These are phyloP conservation scores for Galeruca laticollis DNA, from an alignment of 2,888 invertebrate species.

Conservation along the genomic window DNA sequence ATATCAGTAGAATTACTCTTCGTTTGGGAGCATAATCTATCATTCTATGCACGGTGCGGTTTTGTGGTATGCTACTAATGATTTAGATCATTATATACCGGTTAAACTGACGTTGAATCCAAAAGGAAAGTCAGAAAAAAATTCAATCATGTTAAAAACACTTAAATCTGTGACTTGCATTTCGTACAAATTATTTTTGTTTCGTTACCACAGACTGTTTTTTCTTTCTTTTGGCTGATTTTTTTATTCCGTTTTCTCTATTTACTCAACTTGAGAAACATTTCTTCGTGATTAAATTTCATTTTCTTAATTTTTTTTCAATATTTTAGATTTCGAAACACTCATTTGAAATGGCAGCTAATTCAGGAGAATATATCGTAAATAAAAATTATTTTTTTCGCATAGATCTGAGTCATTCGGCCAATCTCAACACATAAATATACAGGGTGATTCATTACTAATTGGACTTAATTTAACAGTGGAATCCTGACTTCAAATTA, in stretches of 20 bases:
- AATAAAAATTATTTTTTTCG: too few relatives aligned
- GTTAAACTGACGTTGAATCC: conserved; percentile 29
- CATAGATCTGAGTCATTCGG: too few relatives aligned
- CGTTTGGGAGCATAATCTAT: conserved; percentile 57
- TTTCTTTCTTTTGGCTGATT: conserved; percentile 27
- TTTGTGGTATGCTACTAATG: conserved; percentile 54
- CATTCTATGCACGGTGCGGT: conserved; percentile 57
- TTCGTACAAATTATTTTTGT: conserved; percentile 35
- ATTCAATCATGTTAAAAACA: conserved; percentile 49
- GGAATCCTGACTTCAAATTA: too few relatives aligned
- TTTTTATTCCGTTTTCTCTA: conserved; percentile 27
- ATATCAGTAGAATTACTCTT: conserved; percentile 48
- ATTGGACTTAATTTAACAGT: too few relatives aligned
- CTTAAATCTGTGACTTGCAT: conserved; percentile 42
- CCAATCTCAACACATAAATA: too few relatives aligned
- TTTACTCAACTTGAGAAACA: conserved; percentile 27
- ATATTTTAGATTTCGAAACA: conserved; percentile 13
- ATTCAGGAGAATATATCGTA: too few relatives aligned
- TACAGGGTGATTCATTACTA: too few relatives aligned
- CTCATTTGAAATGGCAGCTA: not conserved
- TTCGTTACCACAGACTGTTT: conserved; percentile 36
- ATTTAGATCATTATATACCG: conserved; percentile 58
- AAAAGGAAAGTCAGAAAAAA: conserved; percentile 39
- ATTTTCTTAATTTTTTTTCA: conserved; percentile 12
- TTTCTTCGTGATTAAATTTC: conserved; percentile 29